Evolutionary conservation across 2,113 vertebrate species (phyloP), one percentile per base, ranked within the genome.

Genomic region (Labrus mixtus): DNA sequence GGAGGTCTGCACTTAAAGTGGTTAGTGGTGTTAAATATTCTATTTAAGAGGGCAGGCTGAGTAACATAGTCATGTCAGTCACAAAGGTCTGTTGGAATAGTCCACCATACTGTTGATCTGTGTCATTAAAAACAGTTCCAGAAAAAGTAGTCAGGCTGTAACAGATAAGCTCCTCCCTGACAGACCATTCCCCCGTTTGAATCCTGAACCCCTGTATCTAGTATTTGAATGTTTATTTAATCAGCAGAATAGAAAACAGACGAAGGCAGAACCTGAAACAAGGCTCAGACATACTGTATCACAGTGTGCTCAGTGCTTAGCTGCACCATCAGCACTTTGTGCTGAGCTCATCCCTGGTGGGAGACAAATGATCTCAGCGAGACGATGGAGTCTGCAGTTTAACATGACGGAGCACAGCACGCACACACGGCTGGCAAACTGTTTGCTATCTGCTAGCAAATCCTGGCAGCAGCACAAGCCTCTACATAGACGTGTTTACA

Each of bases 401-500:
- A 61, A 37, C 78, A 53, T 19, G 67, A 83, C 62, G 64, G 57
- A 77, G 66, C 74, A 5, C 61, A 54, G 12, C 67, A 0, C 39
- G 4, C 63, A n/a, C 37, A 54, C 77, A 69, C 61, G 62, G 54
- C 76, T 68, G 80, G 67, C 48, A 51, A 23, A 25, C 43, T 10
- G 23, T 79, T 82, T 76, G 50, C 61, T 61, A 64, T 85, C 68
- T n/a, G 13, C 9, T 8, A 43, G 66, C 64, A 57, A 76, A 86
- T 29, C 1, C 64, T 78, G 65, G 13, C 77, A 23, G 86, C 76
- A 23, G 20, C 29, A 73, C 64, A 58, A 33, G 56, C 63, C 37
- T 84, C 23, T 53, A 43, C 75, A 56, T 78, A 20, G 65, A 73
- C 69, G 46, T 85, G 75, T 89, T 87, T 81, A 88, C 81, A 88